Percentiles rank a stretch among this genome's conserved stretches.
These are phyloP conservation scores for Mesochorus sp. DNA, from an alignment of 2,888 invertebrate genomes.

Conservation along the genomic window DNA sequence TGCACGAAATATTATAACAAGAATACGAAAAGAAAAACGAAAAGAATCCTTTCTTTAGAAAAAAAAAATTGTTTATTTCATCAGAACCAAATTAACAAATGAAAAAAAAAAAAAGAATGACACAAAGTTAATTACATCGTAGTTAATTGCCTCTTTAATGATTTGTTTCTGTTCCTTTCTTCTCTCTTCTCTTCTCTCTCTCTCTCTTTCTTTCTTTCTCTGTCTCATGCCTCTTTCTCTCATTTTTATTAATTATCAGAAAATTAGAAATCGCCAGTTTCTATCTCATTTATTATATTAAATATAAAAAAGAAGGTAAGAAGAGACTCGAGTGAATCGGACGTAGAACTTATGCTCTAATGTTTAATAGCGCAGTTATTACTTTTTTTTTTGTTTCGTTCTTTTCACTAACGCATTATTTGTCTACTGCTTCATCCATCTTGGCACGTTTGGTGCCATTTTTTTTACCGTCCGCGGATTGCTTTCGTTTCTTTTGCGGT, in stretches of 20 bases:
- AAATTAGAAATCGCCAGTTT: constrained; percentile 45
- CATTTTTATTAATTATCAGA: background rate
- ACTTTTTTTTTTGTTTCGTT: constrained; percentile 20
- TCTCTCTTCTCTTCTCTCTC: too few relatives aligned
- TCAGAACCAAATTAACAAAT: constrained; percentile 60
- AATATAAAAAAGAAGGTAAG: constrained; percentile 31
- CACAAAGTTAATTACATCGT: constrained; percentile 55
- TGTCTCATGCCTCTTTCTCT: too few relatives aligned
- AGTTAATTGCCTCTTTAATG: constrained; percentile 6
- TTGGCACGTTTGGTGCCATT: constrained; percentile 81
- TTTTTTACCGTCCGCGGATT: constrained; percentile 80
- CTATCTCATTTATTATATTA: constrained; percentile 32
- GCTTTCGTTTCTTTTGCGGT: constrained; percentile 81
- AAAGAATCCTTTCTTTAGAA: constrained; percentile 62
- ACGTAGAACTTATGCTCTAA: constrained; percentile 63
- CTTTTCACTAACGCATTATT: constrained; percentile 73
- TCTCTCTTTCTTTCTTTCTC: background rate
- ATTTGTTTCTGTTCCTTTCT: background rate
- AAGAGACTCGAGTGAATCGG: constrained; percentile 53
- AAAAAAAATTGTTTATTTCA: constrained; percentile 64
- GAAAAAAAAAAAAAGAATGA: constrained; percentile 57
- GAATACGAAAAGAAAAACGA: constrained; percentile 74
- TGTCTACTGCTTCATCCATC: constrained; percentile 81
- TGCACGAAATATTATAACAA: constrained; percentile 66
- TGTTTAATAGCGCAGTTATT: constrained; percentile 60